phyloP scores from a whole-genome alignment of 1,140 invertebrate genomes.

The Drosophila nebulosa region DNA sequence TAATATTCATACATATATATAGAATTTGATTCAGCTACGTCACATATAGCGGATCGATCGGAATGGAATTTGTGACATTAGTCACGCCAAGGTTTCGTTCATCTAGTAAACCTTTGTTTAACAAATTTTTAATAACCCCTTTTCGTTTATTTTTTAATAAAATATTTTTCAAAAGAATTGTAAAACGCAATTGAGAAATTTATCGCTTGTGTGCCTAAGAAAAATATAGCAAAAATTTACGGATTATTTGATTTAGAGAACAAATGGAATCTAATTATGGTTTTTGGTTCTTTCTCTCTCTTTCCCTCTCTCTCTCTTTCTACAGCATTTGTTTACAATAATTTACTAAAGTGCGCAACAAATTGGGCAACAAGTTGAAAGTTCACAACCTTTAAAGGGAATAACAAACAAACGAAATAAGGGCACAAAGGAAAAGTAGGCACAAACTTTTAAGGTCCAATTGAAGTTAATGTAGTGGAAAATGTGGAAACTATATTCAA shows the following conservation, averaged over 20 bases:
- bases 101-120: background rate
- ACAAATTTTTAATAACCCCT: background rate
- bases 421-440: too few relatives aligned
- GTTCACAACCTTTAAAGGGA: background rate
- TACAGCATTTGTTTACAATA: conserved; percentile 10
- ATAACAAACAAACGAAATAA: background rate
- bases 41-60: background rate
- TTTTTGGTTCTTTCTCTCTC: too few relatives aligned
- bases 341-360: background rate
- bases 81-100: conserved; percentile 24
- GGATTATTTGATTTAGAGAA: background rate
- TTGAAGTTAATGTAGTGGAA: too few relatives aligned
- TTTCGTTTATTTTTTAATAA: background rate
- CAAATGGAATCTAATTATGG: conserved; percentile 7
- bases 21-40: conserved; percentile 29
- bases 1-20: background rate
- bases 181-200: conserved; percentile 34
- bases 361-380: background rate
- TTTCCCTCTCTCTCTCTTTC: background rate
- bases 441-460: too few relatives aligned
- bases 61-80: conserved; percentile 22
- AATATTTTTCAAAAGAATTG: background rate
- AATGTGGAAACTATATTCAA: too few relatives aligned
- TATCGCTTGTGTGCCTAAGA: conserved; percentile 4
- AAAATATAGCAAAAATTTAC: background rate